These are phyloP conservation scores for Ptychoptera contaminata DNA, from an alignment of 2,888 invertebrate genomes.

Conservation along the genomic window DNA sequence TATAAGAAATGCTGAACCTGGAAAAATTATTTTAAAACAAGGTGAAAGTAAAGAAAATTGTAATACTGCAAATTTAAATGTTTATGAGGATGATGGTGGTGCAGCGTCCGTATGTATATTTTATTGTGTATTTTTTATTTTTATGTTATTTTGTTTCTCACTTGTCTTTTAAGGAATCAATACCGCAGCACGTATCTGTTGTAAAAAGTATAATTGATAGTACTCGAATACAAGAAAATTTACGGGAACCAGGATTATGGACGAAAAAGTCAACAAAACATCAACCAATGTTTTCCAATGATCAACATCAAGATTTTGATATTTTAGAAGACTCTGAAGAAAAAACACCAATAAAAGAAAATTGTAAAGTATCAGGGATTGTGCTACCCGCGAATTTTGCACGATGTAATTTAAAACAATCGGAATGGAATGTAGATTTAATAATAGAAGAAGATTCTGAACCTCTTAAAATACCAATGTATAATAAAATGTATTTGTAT, in stretches of 20 bases:
- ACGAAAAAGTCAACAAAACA: slow-evolving; percentile 24
- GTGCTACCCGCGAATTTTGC: slow-evolving; percentile 16
- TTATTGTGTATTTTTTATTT: too few relatives aligned
- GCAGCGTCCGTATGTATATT: too few relatives aligned
- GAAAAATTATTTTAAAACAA: slow-evolving; percentile 13
- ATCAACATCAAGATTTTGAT: slow-evolving; percentile 16
- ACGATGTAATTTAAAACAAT: slow-evolving; percentile 17
- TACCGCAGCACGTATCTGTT: slow-evolving; percentile 15
- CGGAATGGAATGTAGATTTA: slow-evolving; percentile 21
- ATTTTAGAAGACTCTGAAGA: slow-evolving; percentile 22
- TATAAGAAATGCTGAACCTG: slow-evolving; percentile 21
- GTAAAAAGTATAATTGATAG: slow-evolving; percentile 38
- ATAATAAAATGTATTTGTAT: slow-evolving; percentile 25
- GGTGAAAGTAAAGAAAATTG: background rate
- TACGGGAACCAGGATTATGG: slow-evolving; percentile 55
- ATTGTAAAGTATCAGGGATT: slow-evolving; percentile 9
- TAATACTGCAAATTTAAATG: background rate
- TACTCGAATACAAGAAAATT: slow-evolving; percentile 49
- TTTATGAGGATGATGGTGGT: background rate
- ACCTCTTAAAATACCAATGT: slow-evolving; percentile 17
- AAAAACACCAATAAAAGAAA: slow-evolving; percentile 3
- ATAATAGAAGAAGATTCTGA: slow-evolving; percentile 20
- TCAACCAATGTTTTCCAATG: background rate
- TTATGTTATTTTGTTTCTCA: background rate
- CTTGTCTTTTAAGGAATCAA: background rate